Evolutionary conservation across 1,140 invertebrate genomes (phyloP).

Genomic region (Caerostris extrusa): DNA sequence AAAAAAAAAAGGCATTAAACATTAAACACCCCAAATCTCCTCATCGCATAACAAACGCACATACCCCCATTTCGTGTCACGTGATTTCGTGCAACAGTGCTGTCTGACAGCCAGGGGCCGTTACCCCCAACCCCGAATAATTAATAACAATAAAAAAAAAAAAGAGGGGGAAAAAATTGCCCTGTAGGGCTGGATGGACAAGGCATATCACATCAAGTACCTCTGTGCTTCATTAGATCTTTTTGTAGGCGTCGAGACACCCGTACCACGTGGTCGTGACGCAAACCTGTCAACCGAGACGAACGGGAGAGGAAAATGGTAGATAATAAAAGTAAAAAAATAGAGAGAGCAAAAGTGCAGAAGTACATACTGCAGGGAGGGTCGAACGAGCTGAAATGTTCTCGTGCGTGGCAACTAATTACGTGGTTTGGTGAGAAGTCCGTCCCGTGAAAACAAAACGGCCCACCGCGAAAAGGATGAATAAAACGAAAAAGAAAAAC

Average conservation of each 20-base stretch:
- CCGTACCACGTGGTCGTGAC: constrained; percentile 67
- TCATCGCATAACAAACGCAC: not conserved
- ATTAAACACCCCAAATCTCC: constrained; percentile 1
- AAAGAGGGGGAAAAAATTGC: not conserved
- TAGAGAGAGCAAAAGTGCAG: not conserved
- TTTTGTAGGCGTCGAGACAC: constrained; percentile 68
- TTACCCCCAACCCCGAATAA: constrained; percentile 57
- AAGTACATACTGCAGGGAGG: not conserved
- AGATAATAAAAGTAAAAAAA: not conserved
- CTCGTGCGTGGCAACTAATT: constrained; percentile 73
- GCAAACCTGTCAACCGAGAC: constrained; percentile 28
- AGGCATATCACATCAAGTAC: constrained; percentile 22
- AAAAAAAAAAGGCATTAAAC: not conserved
- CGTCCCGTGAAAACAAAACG: constrained; percentile 69
- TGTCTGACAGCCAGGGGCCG: constrained; percentile 21
- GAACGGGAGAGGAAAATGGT: not conserved
- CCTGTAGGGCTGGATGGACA: not conserved
- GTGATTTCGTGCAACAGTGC: not conserved
- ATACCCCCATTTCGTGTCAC: not conserved
- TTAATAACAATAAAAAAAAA: constrained; percentile 48
- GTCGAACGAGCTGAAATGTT: constrained; percentile 33
- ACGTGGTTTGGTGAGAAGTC: constrained; percentile 69
- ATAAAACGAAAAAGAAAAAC: not conserved
- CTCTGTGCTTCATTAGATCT: constrained; percentile 67
- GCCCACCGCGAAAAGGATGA: constrained; percentile 2